phyloP scores from a whole-genome alignment of 1,140 invertebrate genomes.

The Eumaeus atala region DNA sequence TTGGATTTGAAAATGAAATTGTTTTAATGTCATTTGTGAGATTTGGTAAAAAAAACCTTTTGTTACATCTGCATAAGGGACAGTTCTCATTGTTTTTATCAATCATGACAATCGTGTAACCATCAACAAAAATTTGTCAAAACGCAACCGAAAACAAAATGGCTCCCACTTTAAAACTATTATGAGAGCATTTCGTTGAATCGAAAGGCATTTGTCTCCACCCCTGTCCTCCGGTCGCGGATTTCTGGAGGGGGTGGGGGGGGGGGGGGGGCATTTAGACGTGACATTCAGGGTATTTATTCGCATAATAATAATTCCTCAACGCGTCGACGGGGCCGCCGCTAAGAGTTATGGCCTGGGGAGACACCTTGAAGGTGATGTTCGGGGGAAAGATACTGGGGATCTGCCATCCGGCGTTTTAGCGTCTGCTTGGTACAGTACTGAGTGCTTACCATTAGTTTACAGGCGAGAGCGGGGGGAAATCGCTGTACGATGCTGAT shows the following conservation, averaged over 20 bases:
- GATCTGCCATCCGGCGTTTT: slow-evolving; percentile 10
- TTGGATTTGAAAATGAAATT: no score
- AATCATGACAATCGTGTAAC: no score
- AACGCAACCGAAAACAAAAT: slow-evolving; percentile 15
- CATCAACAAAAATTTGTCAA: slow-evolving; percentile 1
- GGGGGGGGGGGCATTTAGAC: slow-evolving; percentile 69
- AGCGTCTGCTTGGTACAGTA: neutral
- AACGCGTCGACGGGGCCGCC: slow-evolving; percentile 59
- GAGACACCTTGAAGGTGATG: slow-evolving; percentile 60
- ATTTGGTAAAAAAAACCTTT: no score
- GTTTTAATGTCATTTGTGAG: no score
- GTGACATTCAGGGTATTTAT: slow-evolving; percentile 77
- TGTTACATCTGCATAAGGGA: no score
- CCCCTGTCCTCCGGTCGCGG: slow-evolving; percentile 26
- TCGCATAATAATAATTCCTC: slow-evolving; percentile 77
- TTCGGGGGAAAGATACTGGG: slow-evolving; percentile 18
- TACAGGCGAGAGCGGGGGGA: no score
- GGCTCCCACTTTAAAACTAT: slow-evolving; percentile 20
- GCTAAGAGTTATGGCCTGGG: slow-evolving; percentile 72
- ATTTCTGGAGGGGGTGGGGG: slow-evolving; percentile 31
- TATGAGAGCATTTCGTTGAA: slow-evolving; percentile 21
- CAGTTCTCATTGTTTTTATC: no score
- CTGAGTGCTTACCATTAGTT: no score
- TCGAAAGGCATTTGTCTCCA: slow-evolving; percentile 52
- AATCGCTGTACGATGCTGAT: no score